Evolutionary conservation across 1,140 invertebrate genomes (phyloP).

Genomic region (Trichomalopsis sarcophagae): DNA sequence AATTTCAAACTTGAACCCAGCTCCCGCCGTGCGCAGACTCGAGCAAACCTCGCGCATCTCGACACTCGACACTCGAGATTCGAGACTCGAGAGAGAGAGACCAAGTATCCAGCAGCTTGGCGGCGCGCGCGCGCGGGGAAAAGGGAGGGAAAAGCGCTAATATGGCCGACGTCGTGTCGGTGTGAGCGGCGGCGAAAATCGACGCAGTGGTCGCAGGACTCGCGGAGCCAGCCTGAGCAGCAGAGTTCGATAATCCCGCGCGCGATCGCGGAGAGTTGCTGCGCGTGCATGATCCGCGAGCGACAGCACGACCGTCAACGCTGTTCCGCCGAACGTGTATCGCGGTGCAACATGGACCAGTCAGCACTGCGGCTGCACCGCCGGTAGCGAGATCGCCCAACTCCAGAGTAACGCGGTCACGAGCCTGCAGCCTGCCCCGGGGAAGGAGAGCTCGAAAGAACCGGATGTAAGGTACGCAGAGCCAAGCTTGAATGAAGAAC

Average conservation of each 20-base stretch:
- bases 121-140: background rate
- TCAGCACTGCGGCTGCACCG: background rate
- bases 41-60: background rate
- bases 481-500: background rate
- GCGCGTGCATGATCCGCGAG: no score
- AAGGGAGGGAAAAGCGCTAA: constrained; percentile 51
- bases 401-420: no score
- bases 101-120: background rate
- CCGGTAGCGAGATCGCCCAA: background rate
- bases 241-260: no score
- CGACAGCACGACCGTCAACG: no score
- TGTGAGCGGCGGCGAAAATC: constrained; percentile 28
- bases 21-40: background rate
- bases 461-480: constrained; percentile 35
- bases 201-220: background rate
- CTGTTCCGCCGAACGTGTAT: no score
- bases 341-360: background rate
- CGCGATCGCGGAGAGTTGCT: background rate
- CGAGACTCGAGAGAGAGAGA: no score
- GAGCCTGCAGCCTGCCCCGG: background rate
- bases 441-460: background rate
- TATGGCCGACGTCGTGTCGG: constrained; percentile 44
- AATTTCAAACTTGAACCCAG: background rate
- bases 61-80: background rate
- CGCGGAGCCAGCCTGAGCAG: no score